phyloP scores from a whole-genome alignment of 2,113 vertebrate species.

The Barnardius zonarius region DNA sequence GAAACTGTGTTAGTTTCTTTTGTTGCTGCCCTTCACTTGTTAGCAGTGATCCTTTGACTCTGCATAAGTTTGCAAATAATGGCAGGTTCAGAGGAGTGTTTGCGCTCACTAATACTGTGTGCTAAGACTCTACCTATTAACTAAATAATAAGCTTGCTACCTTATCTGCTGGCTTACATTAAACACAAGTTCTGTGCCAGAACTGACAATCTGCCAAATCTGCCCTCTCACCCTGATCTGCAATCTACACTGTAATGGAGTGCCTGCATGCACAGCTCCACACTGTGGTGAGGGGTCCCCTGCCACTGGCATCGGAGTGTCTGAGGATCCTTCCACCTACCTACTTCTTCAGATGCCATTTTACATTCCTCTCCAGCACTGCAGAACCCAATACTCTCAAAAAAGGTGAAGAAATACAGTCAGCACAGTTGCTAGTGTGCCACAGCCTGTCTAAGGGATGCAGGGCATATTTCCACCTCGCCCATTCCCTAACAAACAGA shows the following conservation, averaged over 20 bases:
- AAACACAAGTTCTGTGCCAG: neutral
- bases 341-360: neutral
- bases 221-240: neutral
- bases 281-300: neutral
- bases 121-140: neutral
- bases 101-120: neutral
- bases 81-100: neutral
- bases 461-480: neutral
- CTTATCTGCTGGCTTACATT: neutral
- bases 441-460: neutral
- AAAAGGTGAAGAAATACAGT: neutral
- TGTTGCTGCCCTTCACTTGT: neutral
- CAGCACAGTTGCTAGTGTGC: neutral
- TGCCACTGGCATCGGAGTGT: fast-evolving
- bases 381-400: neutral
- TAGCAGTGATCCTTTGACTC: neutral
- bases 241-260: fast-evolving
- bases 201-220: neutral
- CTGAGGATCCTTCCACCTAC: neutral
- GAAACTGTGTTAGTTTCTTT: neutral
- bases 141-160: neutral
- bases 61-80: neutral
- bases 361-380: neutral
- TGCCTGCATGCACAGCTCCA: neutral
- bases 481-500: neutral